Evolutionary conservation across 2,113 vertebrate species (phyloP), one percentile per base, ranked within the genome.

Genomic region (Sclerurus mexicanus): DNA sequence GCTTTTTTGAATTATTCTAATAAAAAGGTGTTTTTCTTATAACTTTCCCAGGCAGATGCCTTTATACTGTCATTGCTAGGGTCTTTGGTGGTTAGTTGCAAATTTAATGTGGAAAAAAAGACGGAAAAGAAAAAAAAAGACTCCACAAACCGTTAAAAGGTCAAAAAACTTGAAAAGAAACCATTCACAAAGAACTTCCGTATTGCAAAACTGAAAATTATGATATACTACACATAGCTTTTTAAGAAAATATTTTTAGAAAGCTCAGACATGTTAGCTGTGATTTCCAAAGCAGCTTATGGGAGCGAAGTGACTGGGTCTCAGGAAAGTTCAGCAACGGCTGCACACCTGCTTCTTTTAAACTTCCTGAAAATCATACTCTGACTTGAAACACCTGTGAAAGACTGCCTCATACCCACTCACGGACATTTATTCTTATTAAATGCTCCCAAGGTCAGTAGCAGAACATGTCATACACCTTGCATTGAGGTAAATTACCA

Each of bases 381-480:
- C 40, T 35, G 76, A 33, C 37, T 86, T 59, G 84, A 82, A 87
- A 86, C 88, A 87, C 7, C 30, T 15, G 19, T 69, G 92, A 96
- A 95, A 95, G 86, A 90, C 7, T 68, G 40, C 76, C 69, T 93
- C 73, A 76, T 76, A 86, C 71, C 30, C 40, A 72, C 76, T 84
- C 68, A 89, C 0, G 1, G 75, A 9, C 60, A 60, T 82, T 81
- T 84, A 64, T 52, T 60, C 76, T 52, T 64, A 68, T 28, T 31
- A 95, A 91, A 95, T 60, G 71, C 23, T 91, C 40, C 59, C 77
- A 85, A 85, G 58, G 74, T 78, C 91, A 92, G 80, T 92, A 67
- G 19, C 73, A 91, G 40, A 0, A 1, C n/a, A 25, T 72, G 92
- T 93, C 58, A 86, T 53, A 84, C 66, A 78, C 47, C 79, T 86